Evolutionary conservation across 2,113 vertebrate species (phyloP).

Genomic region (Pterocles orientalis): DNA sequence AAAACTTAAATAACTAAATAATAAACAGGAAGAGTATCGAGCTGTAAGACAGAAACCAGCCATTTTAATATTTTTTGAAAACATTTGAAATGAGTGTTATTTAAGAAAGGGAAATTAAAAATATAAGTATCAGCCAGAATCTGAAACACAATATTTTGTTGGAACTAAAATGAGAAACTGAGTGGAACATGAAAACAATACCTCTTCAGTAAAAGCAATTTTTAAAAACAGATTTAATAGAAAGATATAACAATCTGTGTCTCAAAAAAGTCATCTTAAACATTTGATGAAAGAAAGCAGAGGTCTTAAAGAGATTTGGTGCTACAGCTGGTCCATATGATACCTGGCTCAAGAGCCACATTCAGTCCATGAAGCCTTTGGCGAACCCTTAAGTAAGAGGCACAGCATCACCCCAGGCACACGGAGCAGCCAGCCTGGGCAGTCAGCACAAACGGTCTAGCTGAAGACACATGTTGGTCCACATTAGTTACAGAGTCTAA

Average conservation of each 20-base stretch:
- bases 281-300: not conserved
- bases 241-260: not conserved
- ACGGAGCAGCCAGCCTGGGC: not conserved
- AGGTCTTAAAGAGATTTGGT: not conserved
- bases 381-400: not conserved
- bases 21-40: not conserved
- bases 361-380: not conserved
- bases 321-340: not conserved
- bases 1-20: not conserved
- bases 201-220: not conserved
- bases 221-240: not conserved
- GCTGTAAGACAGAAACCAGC: not conserved
- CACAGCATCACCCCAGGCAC: not conserved
- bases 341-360: not conserved
- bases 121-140: not conserved
- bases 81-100: not conserved
- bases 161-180: not conserved
- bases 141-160: not conserved
- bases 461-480: rapidly evolving
- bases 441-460: rapidly evolving
- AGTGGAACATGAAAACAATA: not conserved
- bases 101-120: not conserved
- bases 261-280: not conserved
- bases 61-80: not conserved
- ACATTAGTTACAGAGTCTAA: not conserved